Percentiles rank a stretch among this genome's conserved stretches.
phyloP scores from a whole-genome alignment of 2,888 invertebrate genomes.

The Heliconius cydno region DNA sequence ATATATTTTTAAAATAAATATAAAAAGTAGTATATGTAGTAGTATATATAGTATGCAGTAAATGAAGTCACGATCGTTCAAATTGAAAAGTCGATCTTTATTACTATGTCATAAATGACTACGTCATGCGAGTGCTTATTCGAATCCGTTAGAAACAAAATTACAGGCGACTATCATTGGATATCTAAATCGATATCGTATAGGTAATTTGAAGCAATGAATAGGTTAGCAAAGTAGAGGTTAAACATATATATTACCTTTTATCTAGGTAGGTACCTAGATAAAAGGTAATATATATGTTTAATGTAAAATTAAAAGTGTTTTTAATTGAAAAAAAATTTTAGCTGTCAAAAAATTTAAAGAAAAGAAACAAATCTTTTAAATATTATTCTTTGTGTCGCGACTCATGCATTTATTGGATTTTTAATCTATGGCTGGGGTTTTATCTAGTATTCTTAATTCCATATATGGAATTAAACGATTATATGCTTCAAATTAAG shows the following conservation, averaged over 20 bases:
- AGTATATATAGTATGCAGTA: neutral
- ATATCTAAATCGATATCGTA: neutral
- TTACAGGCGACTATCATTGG: neutral
- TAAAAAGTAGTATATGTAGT: neutral
- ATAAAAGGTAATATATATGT: neutral
- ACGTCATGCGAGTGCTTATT: neutral
- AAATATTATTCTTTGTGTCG: too few relatives aligned
- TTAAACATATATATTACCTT: too few relatives aligned
- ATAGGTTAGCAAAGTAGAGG: too few relatives aligned
- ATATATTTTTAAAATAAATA: too few relatives aligned
- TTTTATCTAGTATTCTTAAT: too few relatives aligned
- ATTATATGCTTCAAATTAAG: too few relatives aligned
- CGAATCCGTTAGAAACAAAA: neutral
- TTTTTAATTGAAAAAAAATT: neutral
- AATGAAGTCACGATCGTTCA: constrained; percentile 10
- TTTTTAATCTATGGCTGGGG: too few relatives aligned
- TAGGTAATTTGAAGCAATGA: neutral
- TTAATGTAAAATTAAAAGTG: neutral
- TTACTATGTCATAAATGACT: neutral
- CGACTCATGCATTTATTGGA: too few relatives aligned
- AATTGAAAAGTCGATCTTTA: neutral
- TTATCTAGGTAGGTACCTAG: too few relatives aligned
- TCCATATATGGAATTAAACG: too few relatives aligned
- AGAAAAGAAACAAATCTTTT: too few relatives aligned
- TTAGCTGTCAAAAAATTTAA: too few relatives aligned